phyloP scores from a whole-genome alignment of 2,797 vertebrate species.

The Myotis pilosus region DNA sequence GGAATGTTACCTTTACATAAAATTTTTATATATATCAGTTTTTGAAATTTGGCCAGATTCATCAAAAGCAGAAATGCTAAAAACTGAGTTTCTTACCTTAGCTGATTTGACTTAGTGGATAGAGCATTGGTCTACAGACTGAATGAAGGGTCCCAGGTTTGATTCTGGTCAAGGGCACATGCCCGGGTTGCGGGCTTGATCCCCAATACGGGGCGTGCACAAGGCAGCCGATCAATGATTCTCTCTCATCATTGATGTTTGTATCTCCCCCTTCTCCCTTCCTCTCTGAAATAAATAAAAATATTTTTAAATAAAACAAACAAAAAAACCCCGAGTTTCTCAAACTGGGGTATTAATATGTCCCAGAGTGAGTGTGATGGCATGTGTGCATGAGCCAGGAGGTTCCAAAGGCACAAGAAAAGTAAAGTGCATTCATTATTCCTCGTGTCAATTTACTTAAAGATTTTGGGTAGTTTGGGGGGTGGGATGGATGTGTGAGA shows the following conservation, averaged over 20 bases:
- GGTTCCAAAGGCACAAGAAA: neutral
- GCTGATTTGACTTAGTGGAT: too few relatives aligned
- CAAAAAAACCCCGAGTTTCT: neutral
- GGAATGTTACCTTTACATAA: constrained; percentile 10
- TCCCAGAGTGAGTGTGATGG: neutral
- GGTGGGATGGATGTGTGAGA: neutral
- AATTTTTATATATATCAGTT: neutral
- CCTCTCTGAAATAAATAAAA: too few relatives aligned
- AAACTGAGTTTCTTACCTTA: neutral
- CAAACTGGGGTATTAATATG: neutral
- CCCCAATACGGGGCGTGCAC: too few relatives aligned
- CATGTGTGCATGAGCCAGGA: neutral
- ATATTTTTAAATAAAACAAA: too few relatives aligned
- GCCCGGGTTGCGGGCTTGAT: too few relatives aligned
- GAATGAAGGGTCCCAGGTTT: too few relatives aligned
- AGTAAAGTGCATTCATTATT: neutral
- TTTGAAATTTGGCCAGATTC: constrained; percentile 11
- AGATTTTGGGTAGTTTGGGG: neutral
- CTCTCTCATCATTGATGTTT: too few relatives aligned
- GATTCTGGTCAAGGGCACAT: too few relatives aligned
- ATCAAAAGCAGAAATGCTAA: constrained; percentile 34
- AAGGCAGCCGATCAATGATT: too few relatives aligned
- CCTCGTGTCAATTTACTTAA: neutral
- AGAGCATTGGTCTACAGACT: too few relatives aligned
- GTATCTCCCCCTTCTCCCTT: too few relatives aligned